Conservation (phyloP, 2,113 vertebrate genomes). For the Proteles cristata region DNA sequence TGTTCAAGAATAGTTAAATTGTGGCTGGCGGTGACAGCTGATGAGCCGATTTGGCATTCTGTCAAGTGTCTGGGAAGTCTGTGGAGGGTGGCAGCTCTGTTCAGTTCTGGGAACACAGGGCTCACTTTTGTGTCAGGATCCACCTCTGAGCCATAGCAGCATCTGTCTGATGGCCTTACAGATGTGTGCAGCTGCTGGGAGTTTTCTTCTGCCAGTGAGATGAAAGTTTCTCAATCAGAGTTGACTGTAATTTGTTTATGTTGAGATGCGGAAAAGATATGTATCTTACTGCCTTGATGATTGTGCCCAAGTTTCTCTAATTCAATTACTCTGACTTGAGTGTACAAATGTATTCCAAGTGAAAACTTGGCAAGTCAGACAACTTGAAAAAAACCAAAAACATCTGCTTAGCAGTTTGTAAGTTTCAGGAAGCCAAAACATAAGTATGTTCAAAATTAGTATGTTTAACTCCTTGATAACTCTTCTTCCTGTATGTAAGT, state of each 20-base stretch:
- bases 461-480: conserved; percentile 54
- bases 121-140: conserved; percentile 34
- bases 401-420: conserved; percentile 73
- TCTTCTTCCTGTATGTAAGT: conserved; percentile 36
- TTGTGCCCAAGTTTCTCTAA: conserved; percentile 59
- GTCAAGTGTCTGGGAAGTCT: conserved; percentile 67
- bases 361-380: conserved; percentile 70
- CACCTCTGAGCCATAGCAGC: neutral
- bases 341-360: conserved; percentile 67
- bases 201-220: conserved; percentile 14
- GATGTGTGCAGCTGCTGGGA: conserved; percentile 61
- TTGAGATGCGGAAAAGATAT: conserved; percentile 35
- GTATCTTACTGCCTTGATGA: neutral
- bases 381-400: conserved; percentile 52
- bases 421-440: conserved; percentile 71
- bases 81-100: conserved; percentile 38
- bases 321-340: conserved; percentile 59
- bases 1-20: conserved; percentile 49
- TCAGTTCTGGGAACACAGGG: neutral
- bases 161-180: conserved; percentile 34
- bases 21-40: conserved; percentile 69
- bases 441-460: conserved; percentile 64
- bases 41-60: conserved; percentile 23
- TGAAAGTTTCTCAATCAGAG: conserved; percentile 73
- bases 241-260: conserved; percentile 63